Base-by-base conservation (phyloP, 2,797 vertebrate genomes). In the Gallinago nigripennis region DNA sequence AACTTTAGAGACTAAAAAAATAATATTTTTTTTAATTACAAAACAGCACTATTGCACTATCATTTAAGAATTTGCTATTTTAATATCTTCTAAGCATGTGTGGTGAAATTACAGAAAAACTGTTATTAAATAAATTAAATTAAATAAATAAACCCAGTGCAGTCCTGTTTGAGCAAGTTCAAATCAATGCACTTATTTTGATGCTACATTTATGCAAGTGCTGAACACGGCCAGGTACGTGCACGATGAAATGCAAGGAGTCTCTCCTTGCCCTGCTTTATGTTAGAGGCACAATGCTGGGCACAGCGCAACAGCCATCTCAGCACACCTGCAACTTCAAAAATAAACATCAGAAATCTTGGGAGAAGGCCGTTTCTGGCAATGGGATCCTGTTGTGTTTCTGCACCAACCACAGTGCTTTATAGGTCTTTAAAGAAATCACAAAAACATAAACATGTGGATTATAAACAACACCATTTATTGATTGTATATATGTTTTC, bases 401-500 rank as follows among this genome's bases (percentile, higher is more conserved):
- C 48, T 79, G 13, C 18, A 60, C 20, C 4, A 3, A 64, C 12
- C 4, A 1, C 19, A 69, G 30, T 9, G 46, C 10, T 65, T 77
- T 27, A 66, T 4, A 73, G 31, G 23, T 70, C n/a, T 90, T 92
- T 28, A 60, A 86, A 90, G 56, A 76, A 85, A 68, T 9, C 35
- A 68, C n/a, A 48, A 66, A 78, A 46, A 19, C 6, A 0, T 19
- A 48, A 10, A 2, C 6, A 3, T 37, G 65, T 14, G 13, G n/a
- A 78, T 39, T 70, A 70, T 60, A 81, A 75, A 56, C 23, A 70
- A 48, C 54, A 64, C 5, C 46, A 21, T 88, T 91, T 93, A 91
- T 87, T 92, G 23, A 65, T 65, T 88, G 72, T 23, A 65, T 25
- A 1, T 6, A 88, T 18, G 13, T 57, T 86, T 86, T 86, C 66